Evolutionary conservation across 2,888 invertebrate genomes (phyloP).

Genomic region (Dryococelus australis): DNA sequence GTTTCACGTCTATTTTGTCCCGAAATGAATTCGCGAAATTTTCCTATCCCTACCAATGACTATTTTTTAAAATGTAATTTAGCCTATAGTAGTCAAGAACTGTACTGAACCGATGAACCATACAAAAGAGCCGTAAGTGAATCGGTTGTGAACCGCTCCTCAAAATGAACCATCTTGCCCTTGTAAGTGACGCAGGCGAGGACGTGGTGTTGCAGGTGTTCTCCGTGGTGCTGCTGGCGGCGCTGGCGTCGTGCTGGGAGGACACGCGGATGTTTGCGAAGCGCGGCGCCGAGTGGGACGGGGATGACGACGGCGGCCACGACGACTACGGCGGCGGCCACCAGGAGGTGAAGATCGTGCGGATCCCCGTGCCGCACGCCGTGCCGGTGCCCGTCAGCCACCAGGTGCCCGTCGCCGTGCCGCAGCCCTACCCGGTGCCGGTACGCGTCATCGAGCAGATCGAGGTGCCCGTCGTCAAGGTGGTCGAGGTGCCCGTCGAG

Average conservation of each 20-base stretch:
- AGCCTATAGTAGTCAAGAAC: too few species aligned
- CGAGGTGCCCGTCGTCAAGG: slow-evolving; percentile 73
- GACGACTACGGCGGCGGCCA: slow-evolving; percentile 54
- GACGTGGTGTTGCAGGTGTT: background rate
- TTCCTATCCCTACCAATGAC: too few species aligned
- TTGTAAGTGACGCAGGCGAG: too few species aligned
- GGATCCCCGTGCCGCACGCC: slow-evolving; percentile 69
- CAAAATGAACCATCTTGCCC: too few species aligned
- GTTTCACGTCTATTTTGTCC: too few species aligned
- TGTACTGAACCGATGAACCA: too few species aligned
- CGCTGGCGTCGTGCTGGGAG: background rate
- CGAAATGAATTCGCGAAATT: too few species aligned
- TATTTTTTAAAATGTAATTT: too few species aligned
- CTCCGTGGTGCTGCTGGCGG: background rate
- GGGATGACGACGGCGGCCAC: slow-evolving; percentile 40
- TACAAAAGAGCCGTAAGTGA: too few species aligned
- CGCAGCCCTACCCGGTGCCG: slow-evolving; percentile 73
- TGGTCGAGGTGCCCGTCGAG: slow-evolving; percentile 73
- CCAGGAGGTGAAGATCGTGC: slow-evolving; percentile 71
- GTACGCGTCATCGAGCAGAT: slow-evolving; percentile 53
- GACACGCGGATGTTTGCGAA: slow-evolving; percentile 41
- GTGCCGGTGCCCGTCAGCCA: slow-evolving; percentile 67
- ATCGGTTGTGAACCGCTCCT: too few species aligned
- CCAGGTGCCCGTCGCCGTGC: slow-evolving; percentile 65
- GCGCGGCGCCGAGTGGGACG: slow-evolving; percentile 46